These are phyloP conservation scores for Aegypius monachus DNA, from an alignment of 2,113 vertebrate species.

Conservation along the genomic window DNA sequence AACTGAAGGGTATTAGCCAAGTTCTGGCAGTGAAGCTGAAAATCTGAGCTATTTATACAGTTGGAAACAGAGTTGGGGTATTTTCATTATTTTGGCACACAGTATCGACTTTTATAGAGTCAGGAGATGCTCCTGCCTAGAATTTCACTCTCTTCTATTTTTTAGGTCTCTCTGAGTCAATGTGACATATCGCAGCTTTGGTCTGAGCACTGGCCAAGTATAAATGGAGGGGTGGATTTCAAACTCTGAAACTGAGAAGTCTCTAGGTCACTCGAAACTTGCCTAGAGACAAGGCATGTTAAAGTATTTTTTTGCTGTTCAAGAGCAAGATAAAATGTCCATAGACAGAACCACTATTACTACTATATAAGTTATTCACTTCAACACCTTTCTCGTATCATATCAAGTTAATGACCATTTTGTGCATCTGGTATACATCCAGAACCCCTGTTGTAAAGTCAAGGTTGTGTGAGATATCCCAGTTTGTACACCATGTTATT, in stretches of 20 bases:
- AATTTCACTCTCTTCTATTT: constrained; percentile 11
- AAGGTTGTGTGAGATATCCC: background rate
- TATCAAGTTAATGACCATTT: constrained; percentile 43
- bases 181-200: background rate
- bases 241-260: background rate
- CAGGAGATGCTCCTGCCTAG: background rate
- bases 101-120: background rate
- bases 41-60: background rate
- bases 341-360: background rate
- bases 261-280: constrained; percentile 6
- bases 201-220: background rate
- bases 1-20: background rate
- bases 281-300: background rate
- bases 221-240: background rate
- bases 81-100: background rate
- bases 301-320: background rate
- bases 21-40: background rate
- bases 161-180: background rate
- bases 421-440: constrained; percentile 48
- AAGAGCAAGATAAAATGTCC: constrained; percentile 34
- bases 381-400: constrained; percentile 56
- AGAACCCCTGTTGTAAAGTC: constrained; percentile 1
- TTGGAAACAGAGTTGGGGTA: background rate
- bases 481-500: background rate
- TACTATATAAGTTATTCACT: constrained; percentile 42